Base-by-base conservation (phyloP, 35 echinoderm and acorn worm genomes). In the Apostichopus californicus region DNA sequence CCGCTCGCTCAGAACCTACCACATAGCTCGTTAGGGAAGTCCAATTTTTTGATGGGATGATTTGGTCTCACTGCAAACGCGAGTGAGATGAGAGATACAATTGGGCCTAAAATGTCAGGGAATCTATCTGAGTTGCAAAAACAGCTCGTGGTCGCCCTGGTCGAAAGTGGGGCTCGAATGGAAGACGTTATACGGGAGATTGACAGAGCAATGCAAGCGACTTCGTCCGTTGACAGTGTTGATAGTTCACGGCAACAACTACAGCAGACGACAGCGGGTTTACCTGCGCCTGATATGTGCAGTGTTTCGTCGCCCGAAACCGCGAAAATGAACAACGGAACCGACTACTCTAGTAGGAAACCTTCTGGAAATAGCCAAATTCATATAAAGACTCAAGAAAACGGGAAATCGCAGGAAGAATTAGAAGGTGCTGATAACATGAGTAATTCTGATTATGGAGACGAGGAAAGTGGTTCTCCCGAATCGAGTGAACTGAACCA, bases 121-220 rank as follows among this genome's bases (percentile, higher is more conserved):
- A 93, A 93, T 78, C 81, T 96, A 83, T 90, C 95, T 57, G 95
- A 96, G 78, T 93, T 96, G 77, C 95, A 96, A 77, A 78, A 82
- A 82, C 92, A 96, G 87, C 82, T 96, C 63, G 89, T 96, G 18
- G 15, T 94, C 23, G 95, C 95, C 87, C 82, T 96, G 88, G 88
- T 96, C 14, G 92, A 96, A 63, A 94, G 92, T 56, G 95, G 95
- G 79, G 56, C 92, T 56, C 83, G 92, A 54, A 93, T 90, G 61
- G 92, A 91, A 52, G 95, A 96, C 28, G 56, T 96, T 18, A 90
- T 96, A 53, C 88, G 95, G 8, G 95, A 96, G 81, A 86, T 91
- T 89, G 64, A 83, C 56, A 65, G 56, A 85, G 83, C 80, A 34
- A 78, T 79, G 89, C 89, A 91, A 57, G 68, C 60, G 68, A 75